These are phyloP conservation scores for Tridacna gigas DNA, from an alignment of 2,888 invertebrate species.

Conservation along the genomic window DNA sequence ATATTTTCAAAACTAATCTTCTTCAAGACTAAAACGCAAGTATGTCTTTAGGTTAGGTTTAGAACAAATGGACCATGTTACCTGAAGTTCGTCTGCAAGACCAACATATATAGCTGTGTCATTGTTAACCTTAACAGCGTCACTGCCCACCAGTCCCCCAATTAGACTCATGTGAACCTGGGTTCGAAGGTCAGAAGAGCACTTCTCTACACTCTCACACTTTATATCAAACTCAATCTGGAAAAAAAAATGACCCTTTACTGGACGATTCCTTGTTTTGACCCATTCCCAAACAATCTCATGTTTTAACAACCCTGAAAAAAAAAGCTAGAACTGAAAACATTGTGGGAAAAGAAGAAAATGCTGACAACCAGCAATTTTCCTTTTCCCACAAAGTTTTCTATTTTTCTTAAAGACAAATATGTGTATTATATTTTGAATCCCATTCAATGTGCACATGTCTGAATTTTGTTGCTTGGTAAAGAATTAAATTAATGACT, in stretches of 20 bases:
- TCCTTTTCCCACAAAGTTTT: not conserved
- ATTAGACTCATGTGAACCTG: conserved; percentile 39
- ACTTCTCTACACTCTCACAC: conserved; percentile 46
- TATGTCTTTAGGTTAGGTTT: too few species aligned
- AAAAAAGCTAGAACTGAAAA: not conserved
- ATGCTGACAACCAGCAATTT: not conserved
- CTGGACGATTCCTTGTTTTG: not conserved
- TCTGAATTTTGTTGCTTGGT: too few species aligned
- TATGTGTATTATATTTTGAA: too few species aligned
- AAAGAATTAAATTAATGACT: too few species aligned
- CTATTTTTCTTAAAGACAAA: too few species aligned
- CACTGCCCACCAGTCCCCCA: conserved; percentile 9
- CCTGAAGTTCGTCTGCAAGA: conserved; percentile 30
- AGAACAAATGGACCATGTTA: not conserved
- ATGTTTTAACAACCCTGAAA: too few species aligned
- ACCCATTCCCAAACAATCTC: not conserved
- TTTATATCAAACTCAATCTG: conserved; percentile 62
- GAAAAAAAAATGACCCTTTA: conserved; percentile 5
- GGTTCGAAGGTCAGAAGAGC: conserved; percentile 47
- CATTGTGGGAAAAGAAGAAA: not conserved
- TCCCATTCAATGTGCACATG: too few species aligned
- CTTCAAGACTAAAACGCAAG: too few species aligned
- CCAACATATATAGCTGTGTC: conserved; percentile 42
- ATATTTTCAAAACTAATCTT: too few species aligned
- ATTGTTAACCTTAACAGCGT: not conserved